Evolutionary conservation across 2,113 vertebrate genomes (phyloP).

Genomic region (Corythornis cristatus): DNA sequence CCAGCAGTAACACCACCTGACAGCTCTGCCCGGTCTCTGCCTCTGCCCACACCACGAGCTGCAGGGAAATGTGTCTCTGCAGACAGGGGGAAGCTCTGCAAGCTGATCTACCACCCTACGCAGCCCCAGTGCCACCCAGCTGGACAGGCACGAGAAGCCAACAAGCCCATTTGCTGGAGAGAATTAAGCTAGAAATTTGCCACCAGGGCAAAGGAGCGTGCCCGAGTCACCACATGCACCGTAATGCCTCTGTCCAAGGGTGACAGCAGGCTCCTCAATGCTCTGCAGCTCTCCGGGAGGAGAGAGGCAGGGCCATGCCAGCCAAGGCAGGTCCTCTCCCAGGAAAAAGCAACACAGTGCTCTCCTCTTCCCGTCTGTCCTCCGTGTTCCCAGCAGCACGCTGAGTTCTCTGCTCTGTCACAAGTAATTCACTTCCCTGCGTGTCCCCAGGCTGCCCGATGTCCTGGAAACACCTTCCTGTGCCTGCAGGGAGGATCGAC

Average conservation of each 20-base stretch:
- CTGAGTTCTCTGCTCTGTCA: neutral
- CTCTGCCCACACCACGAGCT: neutral
- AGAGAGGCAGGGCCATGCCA: neutral
- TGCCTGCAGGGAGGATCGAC: neutral
- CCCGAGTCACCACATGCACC: fast-evolving
- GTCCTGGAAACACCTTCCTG: constrained; percentile 25
- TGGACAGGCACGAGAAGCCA: fast-evolving
- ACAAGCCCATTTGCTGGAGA: neutral
- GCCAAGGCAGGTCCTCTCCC: neutral
- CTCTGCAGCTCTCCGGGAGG: neutral
- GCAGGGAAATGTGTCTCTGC: neutral
- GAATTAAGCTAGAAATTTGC: neutral
- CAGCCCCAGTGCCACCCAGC: neutral
- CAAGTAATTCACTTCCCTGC: neutral
- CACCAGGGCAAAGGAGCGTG: fast-evolving
- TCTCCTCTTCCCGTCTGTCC: neutral
- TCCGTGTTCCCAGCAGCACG: neutral
- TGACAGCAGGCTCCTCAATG: fast-evolving
- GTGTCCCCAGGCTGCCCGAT: fast-evolving
- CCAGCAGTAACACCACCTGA: fast-evolving
- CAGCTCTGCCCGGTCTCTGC: neutral
- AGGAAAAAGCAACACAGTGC: neutral
- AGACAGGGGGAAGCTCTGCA: neutral
- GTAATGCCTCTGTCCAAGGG: neutral
- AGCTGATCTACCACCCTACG: neutral